phyloP scores from a whole-genome alignment of 2,797 vertebrate genomes.

The Valencia hispanica region DNA sequence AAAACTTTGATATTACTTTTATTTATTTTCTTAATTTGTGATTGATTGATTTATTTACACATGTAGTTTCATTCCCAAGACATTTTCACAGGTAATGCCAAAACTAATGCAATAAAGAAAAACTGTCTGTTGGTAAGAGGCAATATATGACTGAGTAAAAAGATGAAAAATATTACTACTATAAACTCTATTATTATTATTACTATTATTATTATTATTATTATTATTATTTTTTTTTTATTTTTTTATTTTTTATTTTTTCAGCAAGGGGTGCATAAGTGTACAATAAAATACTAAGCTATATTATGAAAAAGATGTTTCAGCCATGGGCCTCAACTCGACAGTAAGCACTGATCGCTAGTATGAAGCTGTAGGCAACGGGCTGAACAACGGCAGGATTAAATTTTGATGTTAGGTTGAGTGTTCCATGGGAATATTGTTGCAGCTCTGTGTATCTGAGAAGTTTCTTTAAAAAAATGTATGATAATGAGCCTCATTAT shows the following conservation, averaged over 20 bases:
- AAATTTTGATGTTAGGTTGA: not conserved
- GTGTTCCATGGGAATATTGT: not conserved
- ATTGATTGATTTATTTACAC: not conserved
- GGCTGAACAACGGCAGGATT: not conserved
- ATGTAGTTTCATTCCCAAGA: not conserved
- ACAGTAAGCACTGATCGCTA: not conserved
- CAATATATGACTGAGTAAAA: not conserved
- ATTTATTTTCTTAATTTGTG: not conserved
- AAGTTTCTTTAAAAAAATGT: not conserved
- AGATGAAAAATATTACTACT: not conserved
- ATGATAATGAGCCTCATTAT: not conserved
- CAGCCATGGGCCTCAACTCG: not conserved
- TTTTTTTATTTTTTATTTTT: not conserved
- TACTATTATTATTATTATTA: not conserved
- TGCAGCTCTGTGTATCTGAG: not conserved
- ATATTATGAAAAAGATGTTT: not conserved
- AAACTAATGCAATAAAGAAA: not conserved
- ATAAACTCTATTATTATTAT: not conserved
- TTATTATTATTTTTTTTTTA: not conserved
- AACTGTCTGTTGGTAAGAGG: not conserved
- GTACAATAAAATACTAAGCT: not conserved
- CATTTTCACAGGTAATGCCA: not conserved
- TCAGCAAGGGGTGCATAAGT: too few relatives aligned
- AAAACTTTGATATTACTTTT: not conserved
- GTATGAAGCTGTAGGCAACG: not conserved